A percentile compares a stretch with the other conserved stretches of the same genome.
Evolutionary conservation across 2,888 invertebrate species (phyloP).

Genomic region (Apotomis turbidana): DNA sequence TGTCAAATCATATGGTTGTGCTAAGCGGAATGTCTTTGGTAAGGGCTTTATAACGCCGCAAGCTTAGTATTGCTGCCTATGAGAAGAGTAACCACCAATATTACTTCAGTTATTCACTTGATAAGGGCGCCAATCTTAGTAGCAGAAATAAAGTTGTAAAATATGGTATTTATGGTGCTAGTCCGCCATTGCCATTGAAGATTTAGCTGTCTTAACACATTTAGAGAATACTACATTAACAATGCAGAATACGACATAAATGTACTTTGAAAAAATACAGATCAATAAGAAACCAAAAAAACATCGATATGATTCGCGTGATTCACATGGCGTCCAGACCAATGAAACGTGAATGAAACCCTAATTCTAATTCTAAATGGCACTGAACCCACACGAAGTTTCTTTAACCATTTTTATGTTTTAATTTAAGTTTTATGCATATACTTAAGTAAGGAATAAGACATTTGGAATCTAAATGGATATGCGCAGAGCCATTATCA

Average conservation of each 20-base stretch:
- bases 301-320: no score
- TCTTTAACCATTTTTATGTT: background rate
- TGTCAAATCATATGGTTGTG: slow-evolving; percentile 53
- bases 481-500: background rate
- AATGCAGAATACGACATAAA: background rate
- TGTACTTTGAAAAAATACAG: background rate
- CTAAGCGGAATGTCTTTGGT: slow-evolving; percentile 48
- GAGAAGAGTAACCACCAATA: slow-evolving; percentile 1
- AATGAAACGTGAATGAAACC: no score
- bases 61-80: slow-evolving; percentile 13
- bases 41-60: slow-evolving; percentile 23
- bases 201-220: background rate
- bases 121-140: background rate
- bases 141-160: slow-evolving; percentile 13
- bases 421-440: slow-evolving; percentile 3
- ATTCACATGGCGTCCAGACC: background rate
- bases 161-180: slow-evolving; percentile 5
- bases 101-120: background rate
- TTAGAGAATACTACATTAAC: background rate
- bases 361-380: background rate
- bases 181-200: slow-evolving; percentile 10
- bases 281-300: no score
- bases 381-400: background rate
- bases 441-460: background rate
- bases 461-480: slow-evolving; percentile 12